Evolutionary conservation across 2,797 vertebrate genomes (phyloP), one percentile per base, ranked within the genome.

Genomic region (Anomalospiza imberbis): DNA sequence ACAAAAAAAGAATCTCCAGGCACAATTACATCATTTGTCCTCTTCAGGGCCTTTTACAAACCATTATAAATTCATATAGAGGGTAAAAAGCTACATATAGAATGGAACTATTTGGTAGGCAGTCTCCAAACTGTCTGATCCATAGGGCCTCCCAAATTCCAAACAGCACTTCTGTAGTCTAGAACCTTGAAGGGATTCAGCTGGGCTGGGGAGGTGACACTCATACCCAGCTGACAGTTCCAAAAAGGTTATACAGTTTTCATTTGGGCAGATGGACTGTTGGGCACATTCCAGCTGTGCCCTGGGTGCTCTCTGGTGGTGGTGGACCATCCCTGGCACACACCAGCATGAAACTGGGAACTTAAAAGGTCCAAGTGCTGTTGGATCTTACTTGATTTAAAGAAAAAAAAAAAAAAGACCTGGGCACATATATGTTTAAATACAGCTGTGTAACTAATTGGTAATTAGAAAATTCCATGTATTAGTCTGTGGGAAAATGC

Each of bases 141-240:
- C 0, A 0, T 26, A 7, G 44, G 7, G 38, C 54, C 19, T 91
- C 29, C n/a, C 0, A 0, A 38, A 67, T 80, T 58, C 54, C 54
- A 58, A 40, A 17, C 32, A 60, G 54, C 32, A 9, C 38, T 47
- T 74, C 66, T 32, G 9, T 19, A 21, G 38, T 50, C 34, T 21
- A 79, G 53, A 58, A 47, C 45, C 22, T 68, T 9, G 2, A 20
- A 53, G 53, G 19, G 32, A 10, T 75, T 70, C 38, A 36, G 17
- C 66, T 75, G 70, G 38, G 36, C 66, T 81, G 34, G 50, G 31
- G 26, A 61, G 42, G 25, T 84, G 89, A 9, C 17, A 10, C 13
- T 24, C 55, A 40, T 12, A 17, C 1, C 38, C 17, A 81, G n/a
- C 51, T 90, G 57, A 28, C 36, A 20, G 21, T 13, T 79, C 54